Conservation (phyloP, 2,113 vertebrate genomes). For the Mobula hypostoma region DNA sequence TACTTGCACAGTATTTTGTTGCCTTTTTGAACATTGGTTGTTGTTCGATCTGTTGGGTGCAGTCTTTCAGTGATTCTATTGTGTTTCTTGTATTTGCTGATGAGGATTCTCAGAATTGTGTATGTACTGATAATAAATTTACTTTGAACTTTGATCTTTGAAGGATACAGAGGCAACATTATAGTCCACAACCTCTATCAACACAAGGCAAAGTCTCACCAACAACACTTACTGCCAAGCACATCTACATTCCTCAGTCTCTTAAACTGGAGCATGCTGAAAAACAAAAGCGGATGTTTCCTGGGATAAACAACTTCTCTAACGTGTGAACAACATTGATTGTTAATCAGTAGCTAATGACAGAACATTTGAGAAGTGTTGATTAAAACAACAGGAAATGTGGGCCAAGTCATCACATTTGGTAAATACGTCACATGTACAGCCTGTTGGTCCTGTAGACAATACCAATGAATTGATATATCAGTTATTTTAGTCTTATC, state of each 20-base stretch:
- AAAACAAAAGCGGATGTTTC: background rate
- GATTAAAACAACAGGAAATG: conserved; percentile 19
- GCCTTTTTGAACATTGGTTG: no score
- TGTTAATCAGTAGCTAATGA: background rate
- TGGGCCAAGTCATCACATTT: background rate
- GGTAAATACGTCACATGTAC: background rate
- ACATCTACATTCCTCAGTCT: background rate
- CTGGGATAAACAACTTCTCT: conserved; percentile 12
- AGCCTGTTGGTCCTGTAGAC: background rate
- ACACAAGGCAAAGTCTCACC: background rate
- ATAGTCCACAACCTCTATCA: no score
- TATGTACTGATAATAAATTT: no score
- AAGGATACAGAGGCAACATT: no score
- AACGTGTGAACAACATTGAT: conserved; percentile 23
- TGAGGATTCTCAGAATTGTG: no score
- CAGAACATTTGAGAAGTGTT: background rate
- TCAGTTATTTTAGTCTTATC: conserved; percentile 30
- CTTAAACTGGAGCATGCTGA: background rate
- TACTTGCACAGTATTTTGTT: no score
- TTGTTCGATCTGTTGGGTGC: no score
- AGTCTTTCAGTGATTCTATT: no score
- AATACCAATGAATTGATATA: conserved; percentile 18
- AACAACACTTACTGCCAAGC: no score
- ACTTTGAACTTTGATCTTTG: no score
- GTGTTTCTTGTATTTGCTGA: no score